phyloP scores from a whole-genome alignment of 2,113 vertebrate genomes.

The Eubucco bourcierii region DNA sequence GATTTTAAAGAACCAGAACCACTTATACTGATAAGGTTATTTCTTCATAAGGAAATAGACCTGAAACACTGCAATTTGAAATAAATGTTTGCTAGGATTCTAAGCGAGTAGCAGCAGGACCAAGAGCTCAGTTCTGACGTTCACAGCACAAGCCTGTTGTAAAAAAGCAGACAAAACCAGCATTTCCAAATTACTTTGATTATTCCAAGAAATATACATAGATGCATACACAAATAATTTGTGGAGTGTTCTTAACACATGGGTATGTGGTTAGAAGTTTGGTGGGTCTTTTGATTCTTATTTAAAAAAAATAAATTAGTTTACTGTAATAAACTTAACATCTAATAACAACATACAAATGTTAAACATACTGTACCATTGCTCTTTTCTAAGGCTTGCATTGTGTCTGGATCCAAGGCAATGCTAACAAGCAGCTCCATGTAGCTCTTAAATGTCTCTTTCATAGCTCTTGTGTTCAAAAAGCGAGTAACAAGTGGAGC shows the following conservation, averaged over 20 bases:
- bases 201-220: neutral
- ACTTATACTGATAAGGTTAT: neutral
- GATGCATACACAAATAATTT: accelerated
- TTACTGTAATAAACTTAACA: neutral
- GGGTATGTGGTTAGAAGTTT: neutral
- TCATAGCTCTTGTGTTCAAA: slow-evolving; percentile 95
- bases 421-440: slow-evolving; percentile 94
- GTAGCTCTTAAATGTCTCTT: slow-evolving; percentile 96
- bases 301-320: neutral
- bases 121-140: neutral
- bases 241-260: neutral
- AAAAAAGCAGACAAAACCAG: neutral
- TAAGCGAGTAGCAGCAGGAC: neutral
- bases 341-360: neutral
- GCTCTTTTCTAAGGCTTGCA: slow-evolving; percentile 89
- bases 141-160: neutral
- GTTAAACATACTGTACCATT: slow-evolving; percentile 82
- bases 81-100: neutral
- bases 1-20: neutral
- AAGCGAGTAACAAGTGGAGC: slow-evolving; percentile 87
- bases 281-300: neutral
- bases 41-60: neutral
- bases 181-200: neutral
- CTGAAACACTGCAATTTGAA: neutral
- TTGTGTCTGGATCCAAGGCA: slow-evolving; percentile 89